Evolutionary conservation across 2,888 invertebrate genomes (phyloP).

Genomic region (Poecilobothrus nobilitatus): DNA sequence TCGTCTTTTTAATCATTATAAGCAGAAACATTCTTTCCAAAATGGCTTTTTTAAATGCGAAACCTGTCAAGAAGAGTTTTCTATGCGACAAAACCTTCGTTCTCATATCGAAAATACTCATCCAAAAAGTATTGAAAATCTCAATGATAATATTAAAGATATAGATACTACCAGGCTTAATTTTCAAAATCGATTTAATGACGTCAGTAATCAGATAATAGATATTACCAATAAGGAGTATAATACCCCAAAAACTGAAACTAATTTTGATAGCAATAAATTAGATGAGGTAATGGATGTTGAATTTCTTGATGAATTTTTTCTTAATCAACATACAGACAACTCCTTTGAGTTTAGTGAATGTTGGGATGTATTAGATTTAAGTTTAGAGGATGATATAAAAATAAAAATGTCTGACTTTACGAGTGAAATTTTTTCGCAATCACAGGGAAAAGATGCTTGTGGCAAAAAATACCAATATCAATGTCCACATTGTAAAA

Average conservation of each 20-base stretch:
- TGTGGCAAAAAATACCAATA: constrained; percentile 17
- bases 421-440: background rate
- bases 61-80: background rate
- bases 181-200: too few species aligned
- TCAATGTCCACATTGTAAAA: constrained; percentile 28
- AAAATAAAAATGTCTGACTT: constrained; percentile 11
- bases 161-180: too few species aligned
- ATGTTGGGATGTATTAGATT: constrained; percentile 28
- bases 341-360: constrained; percentile 29
- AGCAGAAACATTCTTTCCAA: background rate
- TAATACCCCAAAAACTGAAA: background rate
- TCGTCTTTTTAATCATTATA: background rate
- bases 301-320: constrained; percentile 30
- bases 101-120: background rate
- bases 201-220: too few species aligned
- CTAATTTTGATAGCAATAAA: constrained; percentile 18
- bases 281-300: constrained; percentile 26
- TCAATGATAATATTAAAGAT: too few species aligned
- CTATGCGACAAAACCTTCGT: background rate
- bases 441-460: background rate
- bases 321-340: constrained; percentile 26
- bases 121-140: background rate
- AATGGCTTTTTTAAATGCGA: background rate
- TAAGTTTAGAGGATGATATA: constrained; percentile 27
- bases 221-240: too few species aligned